phyloP scores from a whole-genome alignment of 2,888 invertebrate genomes.

The Dorcus hopei region DNA sequence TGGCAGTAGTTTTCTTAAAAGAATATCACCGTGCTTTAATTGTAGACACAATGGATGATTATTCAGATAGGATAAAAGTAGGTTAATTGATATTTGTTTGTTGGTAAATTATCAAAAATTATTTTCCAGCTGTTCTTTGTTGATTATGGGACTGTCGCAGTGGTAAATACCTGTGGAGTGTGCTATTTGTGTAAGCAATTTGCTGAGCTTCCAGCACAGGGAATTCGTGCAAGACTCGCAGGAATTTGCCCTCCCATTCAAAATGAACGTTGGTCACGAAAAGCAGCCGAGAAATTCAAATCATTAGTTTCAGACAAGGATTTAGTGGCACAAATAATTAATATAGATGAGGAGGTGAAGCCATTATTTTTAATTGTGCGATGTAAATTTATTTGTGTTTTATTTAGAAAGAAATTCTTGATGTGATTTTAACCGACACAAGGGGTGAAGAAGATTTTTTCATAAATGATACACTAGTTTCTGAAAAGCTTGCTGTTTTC shows the following conservation, averaged over 20 bases:
- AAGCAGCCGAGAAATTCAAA: conserved; percentile 49
- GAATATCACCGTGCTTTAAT: conserved; percentile 54
- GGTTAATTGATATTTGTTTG: neutral
- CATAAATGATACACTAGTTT: conserved; percentile 50
- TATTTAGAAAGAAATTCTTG: conserved; percentile 18
- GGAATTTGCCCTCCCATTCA: conserved; percentile 48
- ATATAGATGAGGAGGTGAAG: conserved; percentile 33
- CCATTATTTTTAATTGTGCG: neutral
- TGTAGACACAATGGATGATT: conserved; percentile 5
- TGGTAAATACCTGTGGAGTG: conserved; percentile 37
- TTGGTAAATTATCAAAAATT: neutral
- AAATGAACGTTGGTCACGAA: conserved; percentile 51
- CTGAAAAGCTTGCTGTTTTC: conserved; percentile 51
- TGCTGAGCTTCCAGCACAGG: conserved; percentile 52
- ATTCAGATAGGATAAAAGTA: conserved; percentile 6
- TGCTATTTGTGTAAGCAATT: conserved; percentile 49
- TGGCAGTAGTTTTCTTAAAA: conserved; percentile 47
- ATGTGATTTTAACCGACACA: conserved; percentile 55
- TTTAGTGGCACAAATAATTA: conserved; percentile 47
- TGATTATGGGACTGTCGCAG: conserved; percentile 58
- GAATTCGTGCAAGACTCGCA: conserved; percentile 53
- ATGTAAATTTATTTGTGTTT: conserved; percentile 1
- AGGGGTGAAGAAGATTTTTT: conserved; percentile 48
- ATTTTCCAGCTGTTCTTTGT: conserved; percentile 53
- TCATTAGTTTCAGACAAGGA: conserved; percentile 41